Evolutionary conservation across 2,797 vertebrate species (phyloP).

Genomic region (Peromyscus eremicus): DNA sequence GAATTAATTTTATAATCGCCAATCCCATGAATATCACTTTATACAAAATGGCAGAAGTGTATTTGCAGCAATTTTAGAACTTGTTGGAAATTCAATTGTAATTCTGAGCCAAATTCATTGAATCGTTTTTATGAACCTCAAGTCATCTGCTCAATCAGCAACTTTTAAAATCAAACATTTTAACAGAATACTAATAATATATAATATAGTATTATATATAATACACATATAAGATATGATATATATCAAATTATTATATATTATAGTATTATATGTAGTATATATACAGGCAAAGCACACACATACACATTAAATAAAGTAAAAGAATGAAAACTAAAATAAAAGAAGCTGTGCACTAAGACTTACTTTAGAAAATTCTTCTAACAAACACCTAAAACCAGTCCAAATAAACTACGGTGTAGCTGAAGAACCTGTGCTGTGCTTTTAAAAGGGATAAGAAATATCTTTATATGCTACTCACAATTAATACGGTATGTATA

Average conservation of each 20-base stretch:
- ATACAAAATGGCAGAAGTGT: neutral
- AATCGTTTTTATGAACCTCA: neutral
- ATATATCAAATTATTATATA: neutral
- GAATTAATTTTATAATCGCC: neutral
- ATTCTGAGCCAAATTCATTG: neutral
- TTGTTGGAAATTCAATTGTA: neutral
- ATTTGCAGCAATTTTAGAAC: neutral
- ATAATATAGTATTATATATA: neutral
- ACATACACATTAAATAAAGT: neutral
- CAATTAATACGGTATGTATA: neutral
- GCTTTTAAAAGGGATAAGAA: neutral
- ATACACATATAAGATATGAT: neutral
- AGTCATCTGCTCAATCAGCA: neutral
- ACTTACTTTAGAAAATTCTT: neutral
- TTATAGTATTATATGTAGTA: neutral
- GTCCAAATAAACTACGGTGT: neutral
- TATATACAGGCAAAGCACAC: neutral
- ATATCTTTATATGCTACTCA: neutral
- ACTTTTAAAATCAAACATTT: neutral
- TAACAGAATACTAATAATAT: neutral
- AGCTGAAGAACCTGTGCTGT: neutral
- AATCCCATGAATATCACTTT: neutral
- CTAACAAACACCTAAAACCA: neutral
- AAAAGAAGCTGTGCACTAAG: neutral
- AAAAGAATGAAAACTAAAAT: no score